phyloP scores from a whole-genome alignment of 2,113 vertebrate species.

The Eubucco bourcierii region DNA sequence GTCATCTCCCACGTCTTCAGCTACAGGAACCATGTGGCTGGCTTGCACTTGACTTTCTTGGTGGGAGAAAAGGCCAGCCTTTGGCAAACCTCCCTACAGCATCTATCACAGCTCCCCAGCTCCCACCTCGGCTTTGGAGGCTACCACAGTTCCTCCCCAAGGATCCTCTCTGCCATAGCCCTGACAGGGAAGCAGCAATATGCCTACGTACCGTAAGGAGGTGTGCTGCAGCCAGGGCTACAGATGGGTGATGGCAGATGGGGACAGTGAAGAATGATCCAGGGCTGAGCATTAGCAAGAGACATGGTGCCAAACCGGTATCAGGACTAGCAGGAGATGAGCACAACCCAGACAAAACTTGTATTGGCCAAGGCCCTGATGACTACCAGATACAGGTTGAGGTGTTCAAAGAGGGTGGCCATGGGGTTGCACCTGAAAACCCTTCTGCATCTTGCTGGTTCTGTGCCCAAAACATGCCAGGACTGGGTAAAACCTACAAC shows the following conservation, averaged over 20 bases:
- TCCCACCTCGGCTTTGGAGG: not conserved
- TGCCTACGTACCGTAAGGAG: not conserved
- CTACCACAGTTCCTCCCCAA: fast-evolving
- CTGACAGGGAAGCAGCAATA: not conserved
- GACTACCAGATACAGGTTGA: not conserved
- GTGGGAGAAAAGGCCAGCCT: not conserved
- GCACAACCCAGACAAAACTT: not conserved
- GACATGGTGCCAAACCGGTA: not conserved
- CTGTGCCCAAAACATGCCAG: not conserved
- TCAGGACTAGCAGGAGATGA: not conserved
- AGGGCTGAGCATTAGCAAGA: not conserved
- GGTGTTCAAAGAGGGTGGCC: not conserved
- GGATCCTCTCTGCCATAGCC: not conserved
- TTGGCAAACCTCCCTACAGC: not conserved
- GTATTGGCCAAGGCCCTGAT: not conserved
- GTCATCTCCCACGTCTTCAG: not conserved
- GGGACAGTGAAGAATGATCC: not conserved
- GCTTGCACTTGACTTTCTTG: not conserved
- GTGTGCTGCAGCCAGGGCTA: not conserved
- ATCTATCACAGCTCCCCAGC: not conserved
- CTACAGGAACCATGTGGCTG: not conserved
- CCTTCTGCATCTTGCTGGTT: not conserved
- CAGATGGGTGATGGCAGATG: not conserved
- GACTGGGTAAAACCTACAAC: not conserved
- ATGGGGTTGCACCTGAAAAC: not conserved